These are phyloP conservation scores for Cerceris rybyensis DNA, from an alignment of 2,888 invertebrate genomes.

Conservation along the genomic window DNA sequence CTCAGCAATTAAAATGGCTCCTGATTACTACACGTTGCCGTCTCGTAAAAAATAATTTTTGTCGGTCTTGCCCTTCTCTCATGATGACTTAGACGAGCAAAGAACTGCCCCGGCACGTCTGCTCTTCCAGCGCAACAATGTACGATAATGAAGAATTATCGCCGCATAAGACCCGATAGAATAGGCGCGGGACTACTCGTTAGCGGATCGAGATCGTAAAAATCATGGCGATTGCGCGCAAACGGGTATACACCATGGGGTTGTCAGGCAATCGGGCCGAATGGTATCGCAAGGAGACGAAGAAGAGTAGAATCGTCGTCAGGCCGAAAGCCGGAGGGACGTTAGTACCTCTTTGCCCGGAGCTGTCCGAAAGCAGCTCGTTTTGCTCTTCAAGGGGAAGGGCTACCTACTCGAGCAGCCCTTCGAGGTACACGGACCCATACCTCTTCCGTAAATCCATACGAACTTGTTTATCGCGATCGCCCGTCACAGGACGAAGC, in stretches of 20 bases:
- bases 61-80: conserved; percentile 21
- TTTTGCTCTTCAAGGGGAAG: conserved; percentile 54
- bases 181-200: conserved; percentile 77
- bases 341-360: conserved; percentile 39
- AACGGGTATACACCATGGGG: conserved; percentile 23
- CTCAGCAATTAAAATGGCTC: conserved; percentile 74
- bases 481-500: conserved; percentile 41
- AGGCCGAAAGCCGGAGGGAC: conserved; percentile 22
- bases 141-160: conserved; percentile 82
- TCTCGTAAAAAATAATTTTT: conserved; percentile 57
- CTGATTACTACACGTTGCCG: conserved; percentile 70
- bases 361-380: conserved; percentile 59
- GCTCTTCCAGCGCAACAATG: conserved; percentile 75
- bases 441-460: conserved; percentile 60
- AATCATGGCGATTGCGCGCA: conserved; percentile 70
- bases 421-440: conserved; percentile 24
- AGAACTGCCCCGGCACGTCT: conserved; percentile 31
- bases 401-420: conserved; percentile 2
- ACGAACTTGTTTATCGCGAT: conserved; percentile 66
- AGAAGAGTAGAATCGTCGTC: conserved; percentile 17
- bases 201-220: conserved; percentile 78
- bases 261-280: conserved; percentile 52
- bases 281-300: conserved; percentile 30
- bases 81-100: conserved; percentile 52
- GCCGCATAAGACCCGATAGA: conserved; percentile 73